Percentiles rank a stretch among this genome's conserved stretches.
Evolutionary conservation across 2,113 vertebrate genomes (phyloP).

Genomic region (Gopherus evgoodei): DNA sequence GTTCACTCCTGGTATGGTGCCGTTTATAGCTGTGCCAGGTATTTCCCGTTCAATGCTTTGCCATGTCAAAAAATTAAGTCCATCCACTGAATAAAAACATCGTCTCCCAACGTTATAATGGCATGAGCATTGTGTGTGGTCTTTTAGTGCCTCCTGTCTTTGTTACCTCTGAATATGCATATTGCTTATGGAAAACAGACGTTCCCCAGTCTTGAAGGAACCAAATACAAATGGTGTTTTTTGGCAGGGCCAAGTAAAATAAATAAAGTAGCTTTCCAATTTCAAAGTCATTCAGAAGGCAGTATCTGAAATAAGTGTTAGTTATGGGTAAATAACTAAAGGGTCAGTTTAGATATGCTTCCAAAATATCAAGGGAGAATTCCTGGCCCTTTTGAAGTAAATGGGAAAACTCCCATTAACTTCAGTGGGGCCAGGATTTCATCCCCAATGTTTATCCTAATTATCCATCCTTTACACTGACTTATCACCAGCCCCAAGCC

Average conservation of each 20-base stretch:
- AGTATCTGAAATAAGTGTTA: background rate
- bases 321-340: background rate
- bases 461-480: background rate
- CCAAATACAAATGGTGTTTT: background rate
- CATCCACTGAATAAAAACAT: background rate
- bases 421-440: background rate
- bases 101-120: background rate
- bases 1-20: background rate
- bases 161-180: background rate
- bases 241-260: background rate
- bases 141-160: background rate
- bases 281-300: background rate
- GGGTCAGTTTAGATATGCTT: background rate
- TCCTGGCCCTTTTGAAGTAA: background rate
- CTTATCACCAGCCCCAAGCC: background rate
- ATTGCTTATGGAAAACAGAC: background rate
- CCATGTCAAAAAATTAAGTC: background rate
- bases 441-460: background rate
- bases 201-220: background rate
- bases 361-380: background rate
- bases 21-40: background rate
- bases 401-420: background rate
- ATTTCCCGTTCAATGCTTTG: background rate
- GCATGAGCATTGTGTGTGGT: background rate
- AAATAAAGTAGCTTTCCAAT: background rate